Evolutionary conservation across 2,797 vertebrate species (phyloP), one percentile per base, ranked within the genome.

Genomic region (Danio jaintianensis): DNA sequence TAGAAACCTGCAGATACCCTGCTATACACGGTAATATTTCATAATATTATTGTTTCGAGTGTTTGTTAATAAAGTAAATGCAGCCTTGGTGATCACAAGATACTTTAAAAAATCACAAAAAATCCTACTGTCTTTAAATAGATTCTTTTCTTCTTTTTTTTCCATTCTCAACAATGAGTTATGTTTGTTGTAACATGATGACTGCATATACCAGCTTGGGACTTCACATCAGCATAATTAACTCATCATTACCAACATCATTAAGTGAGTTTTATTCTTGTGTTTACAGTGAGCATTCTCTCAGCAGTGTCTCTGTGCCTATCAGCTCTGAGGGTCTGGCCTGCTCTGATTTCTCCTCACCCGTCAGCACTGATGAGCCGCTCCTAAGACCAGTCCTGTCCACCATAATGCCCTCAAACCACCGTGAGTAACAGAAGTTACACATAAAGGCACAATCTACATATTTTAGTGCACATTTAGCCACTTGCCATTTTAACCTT

Each of bases 241-340:
- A 16, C 22, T 69, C 36, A n/a, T n/a, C n/a, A n/a, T n/a, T n/a
- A n/a, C n/a, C n/a, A n/a, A n/a, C n/a, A n/a, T n/a, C n/a, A n/a
- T 56, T 56, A 2, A 45, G 20, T 29, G 4, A 3, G 18, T n/a
- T 63, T 13, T 58, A 36, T 45, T 61, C 47, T 80, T 81, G 13
- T 87, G 16, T 73, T 83, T 86, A 55, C 68, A 95, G 94, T 53
- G 90, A 92, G 43, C 85, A 88, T 29, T 91, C 92, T 0, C 40
- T 84, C 6, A 90, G 88, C 82, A 92, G 89, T 77, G 91, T 83
- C 50, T 93, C 87, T 8, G 11, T 92, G 18, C 91, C 86, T 0
- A 74, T 93, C 80, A 94, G 93, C 82, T 95, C 94, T 29, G 93
- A 93, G 8, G 94, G 93, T 42, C 64, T 94, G 63, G 91, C 90